These are phyloP conservation scores for Rhopalosiphum nymphaeae DNA, from an alignment of 2,888 invertebrate species.

Conservation along the genomic window DNA sequence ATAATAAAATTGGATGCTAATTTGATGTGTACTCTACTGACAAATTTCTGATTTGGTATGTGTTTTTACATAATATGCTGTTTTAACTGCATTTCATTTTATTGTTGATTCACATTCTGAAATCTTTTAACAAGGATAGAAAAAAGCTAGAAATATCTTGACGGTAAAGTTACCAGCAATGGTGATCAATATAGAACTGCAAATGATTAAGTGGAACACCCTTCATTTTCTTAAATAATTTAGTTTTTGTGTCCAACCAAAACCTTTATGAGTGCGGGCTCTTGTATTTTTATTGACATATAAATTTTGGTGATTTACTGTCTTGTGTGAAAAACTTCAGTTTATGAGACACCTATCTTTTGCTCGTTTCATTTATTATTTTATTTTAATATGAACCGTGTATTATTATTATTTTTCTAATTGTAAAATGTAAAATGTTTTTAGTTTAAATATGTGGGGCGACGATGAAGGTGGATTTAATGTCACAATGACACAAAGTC, in stretches of 20 bases:
- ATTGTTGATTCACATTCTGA: not conserved
- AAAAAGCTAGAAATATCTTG: not conserved
- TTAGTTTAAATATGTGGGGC: conserved; percentile 53
- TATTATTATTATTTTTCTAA: not conserved
- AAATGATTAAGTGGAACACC: not conserved
- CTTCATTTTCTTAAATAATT: conserved; percentile 38
- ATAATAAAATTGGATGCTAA: too few relatives aligned
- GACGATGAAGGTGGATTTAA: conserved; percentile 59
- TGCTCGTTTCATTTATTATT: not conserved
- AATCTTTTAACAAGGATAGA: not conserved
- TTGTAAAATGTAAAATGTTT: conserved; percentile 6
- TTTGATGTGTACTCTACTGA: too few relatives aligned
- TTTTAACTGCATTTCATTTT: not conserved
- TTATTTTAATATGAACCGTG: not conserved
- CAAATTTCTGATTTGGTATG: not conserved
- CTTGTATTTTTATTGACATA: conserved; percentile 13
- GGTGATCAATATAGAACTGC: conserved; percentile 26
- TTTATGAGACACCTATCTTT: not conserved
- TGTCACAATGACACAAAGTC: conserved; percentile 50
- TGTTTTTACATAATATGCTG: not conserved
- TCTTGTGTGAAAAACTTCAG: not conserved
- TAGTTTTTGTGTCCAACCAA: not conserved
- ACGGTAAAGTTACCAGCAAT: not conserved
- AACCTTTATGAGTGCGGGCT: not conserved
- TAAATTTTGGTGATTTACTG: conserved; percentile 13